These are phyloP conservation scores for Xiphorhynchus elegans DNA, from an alignment of 2,113 vertebrate species.

Conservation along the genomic window DNA sequence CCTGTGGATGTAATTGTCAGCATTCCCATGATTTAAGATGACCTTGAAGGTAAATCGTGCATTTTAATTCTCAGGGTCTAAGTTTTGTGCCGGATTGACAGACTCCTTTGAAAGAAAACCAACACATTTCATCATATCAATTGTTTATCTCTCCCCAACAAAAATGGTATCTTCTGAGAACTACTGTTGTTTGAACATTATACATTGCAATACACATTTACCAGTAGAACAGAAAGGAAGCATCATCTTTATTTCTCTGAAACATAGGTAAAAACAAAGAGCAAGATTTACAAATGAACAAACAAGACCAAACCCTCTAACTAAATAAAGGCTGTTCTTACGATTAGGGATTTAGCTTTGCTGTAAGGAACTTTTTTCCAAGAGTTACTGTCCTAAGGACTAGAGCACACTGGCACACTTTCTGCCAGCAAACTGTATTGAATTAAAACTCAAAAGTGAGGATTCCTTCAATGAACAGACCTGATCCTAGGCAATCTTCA, in stretches of 20 bases:
- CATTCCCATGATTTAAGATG: background rate
- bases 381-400: background rate
- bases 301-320: background rate
- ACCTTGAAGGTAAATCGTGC: background rate
- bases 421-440: background rate
- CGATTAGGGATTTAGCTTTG: background rate
- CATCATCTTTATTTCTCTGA: background rate
- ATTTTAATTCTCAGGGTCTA: background rate
- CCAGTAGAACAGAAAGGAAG: background rate
- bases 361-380: background rate
- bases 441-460: background rate
- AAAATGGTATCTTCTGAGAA: background rate
- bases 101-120: background rate
- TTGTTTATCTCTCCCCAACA: background rate
- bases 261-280: background rate
- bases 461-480: background rate
- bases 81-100: background rate
- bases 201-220: background rate
- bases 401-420: background rate
- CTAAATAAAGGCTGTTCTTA: background rate
- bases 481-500: background rate
- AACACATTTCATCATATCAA: rapidly evolving
- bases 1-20: background rate
- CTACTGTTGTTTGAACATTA: background rate
- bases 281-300: background rate